Conservation (phyloP, 2,113 vertebrate species). For the Hydrochoerus hydrochaeris region DNA sequence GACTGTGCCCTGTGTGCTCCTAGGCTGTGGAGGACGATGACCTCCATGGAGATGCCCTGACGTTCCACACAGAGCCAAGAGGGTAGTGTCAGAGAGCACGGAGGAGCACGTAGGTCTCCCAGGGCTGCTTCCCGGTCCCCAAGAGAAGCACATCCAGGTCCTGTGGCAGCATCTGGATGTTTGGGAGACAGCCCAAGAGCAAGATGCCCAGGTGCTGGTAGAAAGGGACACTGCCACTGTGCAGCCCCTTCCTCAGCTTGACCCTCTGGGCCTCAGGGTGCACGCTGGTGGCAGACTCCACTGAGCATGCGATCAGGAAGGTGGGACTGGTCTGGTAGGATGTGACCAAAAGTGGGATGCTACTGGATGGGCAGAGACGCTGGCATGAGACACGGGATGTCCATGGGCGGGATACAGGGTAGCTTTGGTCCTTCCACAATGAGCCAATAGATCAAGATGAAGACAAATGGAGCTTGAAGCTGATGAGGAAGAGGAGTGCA, state of each 20-base stretch:
- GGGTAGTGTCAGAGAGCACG: constrained; percentile 82
- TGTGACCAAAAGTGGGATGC: constrained; percentile 4
- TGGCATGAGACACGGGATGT: neutral
- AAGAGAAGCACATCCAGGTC: constrained; percentile 81
- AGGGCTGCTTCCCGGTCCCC: constrained; percentile 27
- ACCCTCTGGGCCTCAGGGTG: constrained; percentile 72
- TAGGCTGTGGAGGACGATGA: constrained; percentile 84
- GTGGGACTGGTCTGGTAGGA: constrained; percentile 78
- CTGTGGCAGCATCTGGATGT: constrained; percentile 74
- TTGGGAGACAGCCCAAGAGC: constrained; percentile 83
- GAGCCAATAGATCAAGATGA: constrained; percentile 67
- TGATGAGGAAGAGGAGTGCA: constrained; percentile 66
- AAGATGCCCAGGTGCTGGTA: constrained; percentile 81
- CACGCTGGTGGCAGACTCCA: constrained; percentile 84
- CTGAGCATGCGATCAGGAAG: constrained; percentile 85
- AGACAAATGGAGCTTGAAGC: constrained; percentile 65
- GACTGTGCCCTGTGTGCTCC: constrained; percentile 83
- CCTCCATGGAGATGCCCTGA: constrained; percentile 87
- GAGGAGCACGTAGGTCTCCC: constrained; percentile 80
- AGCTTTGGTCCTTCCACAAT: neutral
- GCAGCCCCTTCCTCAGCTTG: constrained; percentile 86
- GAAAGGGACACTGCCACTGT: rapidly evolving
- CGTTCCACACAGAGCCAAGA: constrained; percentile 85
- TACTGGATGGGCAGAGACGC: rapidly evolving
- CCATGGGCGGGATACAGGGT: neutral